phyloP scores from a whole-genome alignment of 2,113 vertebrate species.

The Gallinago undulata region DNA sequence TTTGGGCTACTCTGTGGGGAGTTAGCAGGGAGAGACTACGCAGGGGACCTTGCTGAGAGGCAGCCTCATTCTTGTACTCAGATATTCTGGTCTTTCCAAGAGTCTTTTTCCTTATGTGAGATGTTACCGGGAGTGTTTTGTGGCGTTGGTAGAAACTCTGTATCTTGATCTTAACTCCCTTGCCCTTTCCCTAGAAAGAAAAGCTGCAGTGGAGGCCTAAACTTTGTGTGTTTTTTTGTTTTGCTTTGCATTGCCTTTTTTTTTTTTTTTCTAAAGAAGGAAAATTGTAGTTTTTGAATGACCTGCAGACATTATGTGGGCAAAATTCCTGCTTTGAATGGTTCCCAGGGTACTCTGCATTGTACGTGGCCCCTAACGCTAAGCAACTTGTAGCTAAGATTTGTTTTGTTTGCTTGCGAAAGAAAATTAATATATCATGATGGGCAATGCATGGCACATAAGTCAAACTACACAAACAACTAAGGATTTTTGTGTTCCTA shows the following conservation, averaged over 20 bases:
- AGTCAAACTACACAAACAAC: slow-evolving; percentile 66
- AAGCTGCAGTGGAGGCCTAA: not conserved
- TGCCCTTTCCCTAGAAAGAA: not conserved
- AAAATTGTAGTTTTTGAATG: not conserved
- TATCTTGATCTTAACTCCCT: not conserved
- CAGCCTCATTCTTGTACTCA: not conserved
- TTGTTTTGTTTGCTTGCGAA: slow-evolving; percentile 46
- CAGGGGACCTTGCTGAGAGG: not conserved
- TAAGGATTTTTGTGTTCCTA: slow-evolving; percentile 1
- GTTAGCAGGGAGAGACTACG: not conserved
- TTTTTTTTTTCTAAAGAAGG: not conserved
- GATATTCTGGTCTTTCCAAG: not conserved
- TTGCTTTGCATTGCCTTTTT: not conserved
- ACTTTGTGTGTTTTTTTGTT: not conserved
- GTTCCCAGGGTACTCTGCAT: not conserved
- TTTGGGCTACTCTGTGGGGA: not conserved
- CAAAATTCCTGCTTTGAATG: not conserved
- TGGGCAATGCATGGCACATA: slow-evolving; percentile 25
- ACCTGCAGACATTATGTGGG: not conserved
- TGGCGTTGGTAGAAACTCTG: not conserved
- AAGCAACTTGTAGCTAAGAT: not conserved
- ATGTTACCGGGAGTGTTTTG: not conserved
- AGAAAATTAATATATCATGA: slow-evolving; percentile 50
- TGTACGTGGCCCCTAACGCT: not conserved
- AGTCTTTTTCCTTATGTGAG: not conserved